These are phyloP conservation scores for Galeopterus variegatus DNA, from an alignment of 2,113 vertebrate species.

Conservation along the genomic window DNA sequence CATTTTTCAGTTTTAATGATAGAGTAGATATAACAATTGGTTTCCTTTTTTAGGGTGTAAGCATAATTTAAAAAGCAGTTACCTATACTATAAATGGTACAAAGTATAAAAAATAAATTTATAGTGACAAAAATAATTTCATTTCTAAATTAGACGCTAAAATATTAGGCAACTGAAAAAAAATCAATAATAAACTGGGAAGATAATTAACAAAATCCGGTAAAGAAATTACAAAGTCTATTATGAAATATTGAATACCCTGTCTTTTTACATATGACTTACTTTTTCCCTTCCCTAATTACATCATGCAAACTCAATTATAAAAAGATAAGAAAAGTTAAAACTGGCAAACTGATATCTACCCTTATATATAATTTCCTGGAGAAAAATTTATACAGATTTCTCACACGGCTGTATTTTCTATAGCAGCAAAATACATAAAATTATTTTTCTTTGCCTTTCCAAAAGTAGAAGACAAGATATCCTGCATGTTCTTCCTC, in stretches of 20 bases:
- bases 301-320: not conserved
- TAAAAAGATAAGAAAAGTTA: not conserved
- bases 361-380: not conserved
- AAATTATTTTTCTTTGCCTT: not conserved
- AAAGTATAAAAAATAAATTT: slow-evolving; percentile 18
- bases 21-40: not conserved
- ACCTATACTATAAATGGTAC: not conserved
- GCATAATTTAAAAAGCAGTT: not conserved
- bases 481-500: not conserved
- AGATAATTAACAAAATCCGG: slow-evolving; percentile 4
- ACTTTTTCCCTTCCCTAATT: not conserved
- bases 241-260: not conserved
- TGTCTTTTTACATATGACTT: slow-evolving; percentile 1
- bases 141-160: not conserved
- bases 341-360: not conserved
- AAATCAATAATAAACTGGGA: not conserved
- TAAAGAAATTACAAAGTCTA: slow-evolving; percentile 40
- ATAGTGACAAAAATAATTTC: slow-evolving; percentile 2
- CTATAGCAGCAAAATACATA: not conserved
- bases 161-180: slow-evolving; percentile 23
- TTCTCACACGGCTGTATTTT: not conserved
- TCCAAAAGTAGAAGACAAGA: not conserved
- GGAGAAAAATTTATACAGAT: not conserved
- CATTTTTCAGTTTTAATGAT: not conserved
- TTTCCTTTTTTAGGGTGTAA: slow-evolving; percentile 17